phyloP scores from a whole-genome alignment of 2,797 vertebrate species.

The Holocentrus rufus region DNA sequence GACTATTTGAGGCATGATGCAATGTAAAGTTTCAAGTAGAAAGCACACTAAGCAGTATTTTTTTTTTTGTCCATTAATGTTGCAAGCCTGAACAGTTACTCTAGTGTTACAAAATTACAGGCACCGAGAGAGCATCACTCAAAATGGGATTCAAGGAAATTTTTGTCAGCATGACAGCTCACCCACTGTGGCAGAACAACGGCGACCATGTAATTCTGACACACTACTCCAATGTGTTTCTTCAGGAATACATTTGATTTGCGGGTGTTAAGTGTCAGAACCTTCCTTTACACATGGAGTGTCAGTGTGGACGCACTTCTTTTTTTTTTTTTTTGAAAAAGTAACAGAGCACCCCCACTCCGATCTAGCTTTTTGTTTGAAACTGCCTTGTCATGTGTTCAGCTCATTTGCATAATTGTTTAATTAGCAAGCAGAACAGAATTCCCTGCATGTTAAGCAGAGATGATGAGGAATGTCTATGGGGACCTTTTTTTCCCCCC shows the following conservation, averaged over 20 bases:
- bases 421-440: slow-evolving; percentile 47
- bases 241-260: slow-evolving; percentile 11
- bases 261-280: slow-evolving; percentile 1
- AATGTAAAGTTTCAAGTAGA: slow-evolving; percentile 1
- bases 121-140: slow-evolving; percentile 15
- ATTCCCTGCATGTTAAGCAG: slow-evolving; percentile 23
- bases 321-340: slow-evolving; percentile 5
- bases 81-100: slow-evolving; percentile 10
- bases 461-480: slow-evolving; percentile 25
- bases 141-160: slow-evolving; percentile 26
- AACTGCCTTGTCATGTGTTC: slow-evolving; percentile 45
- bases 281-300: neutral
- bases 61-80: neutral
- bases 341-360: slow-evolving; percentile 5
- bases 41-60: neutral
- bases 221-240: neutral
- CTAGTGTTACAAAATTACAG: neutral
- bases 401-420: slow-evolving; percentile 56
- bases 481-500: neutral
- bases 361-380: slow-evolving; percentile 25
- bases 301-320: neutral
- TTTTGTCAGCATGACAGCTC: slow-evolving; percentile 19
- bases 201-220: neutral
- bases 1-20: slow-evolving; percentile 3
- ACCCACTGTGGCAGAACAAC: slow-evolving; percentile 7